A percentile compares a stretch with the other conserved stretches of the same genome.
phyloP scores from a whole-genome alignment of 2,113 vertebrate genomes.

The Bubalus kerabau region DNA sequence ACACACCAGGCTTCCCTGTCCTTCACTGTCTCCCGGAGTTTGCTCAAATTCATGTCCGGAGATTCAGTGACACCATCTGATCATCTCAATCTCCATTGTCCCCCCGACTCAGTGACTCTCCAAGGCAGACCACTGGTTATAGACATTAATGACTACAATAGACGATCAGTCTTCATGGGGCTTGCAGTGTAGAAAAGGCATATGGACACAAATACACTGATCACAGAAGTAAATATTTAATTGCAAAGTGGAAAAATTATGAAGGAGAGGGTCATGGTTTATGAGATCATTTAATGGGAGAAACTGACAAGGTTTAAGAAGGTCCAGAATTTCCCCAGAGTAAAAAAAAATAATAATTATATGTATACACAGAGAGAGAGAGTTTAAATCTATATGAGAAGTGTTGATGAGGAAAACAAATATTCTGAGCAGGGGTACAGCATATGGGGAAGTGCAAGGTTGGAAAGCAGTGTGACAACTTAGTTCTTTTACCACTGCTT shows the following conservation, averaged over 20 bases:
- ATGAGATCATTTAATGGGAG: background rate
- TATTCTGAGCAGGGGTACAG: background rate
- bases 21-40: background rate
- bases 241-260: background rate
- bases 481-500: background rate
- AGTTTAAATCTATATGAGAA: background rate
- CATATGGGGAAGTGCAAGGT: rapidly evolving
- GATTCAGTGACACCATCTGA: background rate
- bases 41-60: background rate
- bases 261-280: background rate
- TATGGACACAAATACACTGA: background rate
- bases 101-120: background rate
- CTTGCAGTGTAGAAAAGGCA: background rate
- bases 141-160: background rate
- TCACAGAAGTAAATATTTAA: background rate
- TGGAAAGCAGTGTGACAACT: background rate
- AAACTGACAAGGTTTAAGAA: background rate
- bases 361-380: background rate
- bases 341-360: background rate
- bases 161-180: background rate
- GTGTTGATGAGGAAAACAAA: background rate
- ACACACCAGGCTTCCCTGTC: background rate
- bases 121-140: background rate
- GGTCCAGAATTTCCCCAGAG: background rate
- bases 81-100: background rate